Percentiles rank a stretch among this genome's conserved stretches.
These are phyloP conservation scores for Rachycentron canadum DNA, from an alignment of 2,797 vertebrate species.

Conservation along the genomic window DNA sequence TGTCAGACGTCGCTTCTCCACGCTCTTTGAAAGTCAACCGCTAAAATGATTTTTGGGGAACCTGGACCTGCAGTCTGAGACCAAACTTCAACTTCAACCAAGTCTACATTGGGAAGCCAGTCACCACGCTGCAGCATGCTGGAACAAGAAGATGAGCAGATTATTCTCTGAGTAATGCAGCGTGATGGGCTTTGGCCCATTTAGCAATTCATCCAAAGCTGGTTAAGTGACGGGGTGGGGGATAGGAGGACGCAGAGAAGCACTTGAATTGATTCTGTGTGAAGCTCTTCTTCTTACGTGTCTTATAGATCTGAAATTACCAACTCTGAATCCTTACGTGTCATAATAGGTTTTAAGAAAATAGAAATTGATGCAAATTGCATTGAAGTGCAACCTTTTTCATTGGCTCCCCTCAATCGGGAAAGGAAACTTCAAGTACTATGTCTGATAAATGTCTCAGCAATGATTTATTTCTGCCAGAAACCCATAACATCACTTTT, in stretches of 20 bases:
- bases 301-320: slow-evolving; percentile 2
- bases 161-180: slow-evolving; percentile 53
- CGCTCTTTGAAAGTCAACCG: slow-evolving; percentile 64
- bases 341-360: slow-evolving; percentile 19
- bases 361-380: slow-evolving; percentile 27
- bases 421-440: slow-evolving; percentile 39
- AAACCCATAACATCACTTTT: slow-evolving; percentile 60
- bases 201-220: slow-evolving; percentile 59
- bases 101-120: not conserved
- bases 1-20: slow-evolving; percentile 47
- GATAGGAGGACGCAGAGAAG: slow-evolving; percentile 33
- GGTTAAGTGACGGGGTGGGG: slow-evolving; percentile 38
- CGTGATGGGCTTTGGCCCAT: slow-evolving; percentile 56
- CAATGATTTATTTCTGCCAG: slow-evolving; percentile 67
- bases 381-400: not conserved
- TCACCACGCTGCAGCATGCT: slow-evolving; percentile 17
- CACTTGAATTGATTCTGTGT: slow-evolving; percentile 23
- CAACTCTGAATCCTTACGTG: slow-evolving; percentile 1
- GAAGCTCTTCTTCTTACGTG: not conserved
- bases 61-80: slow-evolving; percentile 36
- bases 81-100: slow-evolving; percentile 7
- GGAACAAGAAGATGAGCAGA: slow-evolving; percentile 47
- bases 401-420: not conserved
- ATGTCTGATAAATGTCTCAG: slow-evolving; percentile 65
- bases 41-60: slow-evolving; percentile 56